A percentile compares a stretch with the other conserved stretches of the same genome.
Conservation (phyloP, 2,113 vertebrate species). For the Aleadryas rufinucha region DNA sequence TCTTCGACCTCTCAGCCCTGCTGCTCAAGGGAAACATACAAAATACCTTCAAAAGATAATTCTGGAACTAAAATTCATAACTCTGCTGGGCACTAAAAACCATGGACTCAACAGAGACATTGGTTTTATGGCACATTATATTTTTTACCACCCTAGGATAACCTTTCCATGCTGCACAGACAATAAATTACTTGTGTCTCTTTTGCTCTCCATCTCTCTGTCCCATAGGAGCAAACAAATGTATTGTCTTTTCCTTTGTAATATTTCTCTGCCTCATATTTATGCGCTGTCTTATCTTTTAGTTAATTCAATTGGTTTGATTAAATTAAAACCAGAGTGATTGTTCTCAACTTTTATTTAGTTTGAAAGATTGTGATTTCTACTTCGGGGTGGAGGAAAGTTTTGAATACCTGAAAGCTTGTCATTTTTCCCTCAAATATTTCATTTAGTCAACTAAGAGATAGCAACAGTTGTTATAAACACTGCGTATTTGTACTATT, state of each 20-base stretch:
- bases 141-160: constrained; percentile 48
- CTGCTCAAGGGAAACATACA: constrained; percentile 50
- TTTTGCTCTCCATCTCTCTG: neutral
- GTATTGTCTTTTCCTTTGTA: neutral
- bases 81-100: constrained; percentile 50
- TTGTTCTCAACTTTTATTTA: neutral
- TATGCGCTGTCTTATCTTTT: constrained; percentile 2
- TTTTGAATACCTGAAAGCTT: neutral
- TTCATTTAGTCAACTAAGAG: neutral
- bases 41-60: constrained; percentile 56
- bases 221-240: constrained; percentile 34
- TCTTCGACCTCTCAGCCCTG: constrained; percentile 1
- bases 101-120: constrained; percentile 48
- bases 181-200: constrained; percentile 33
- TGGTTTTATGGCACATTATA: constrained; percentile 52
- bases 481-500: neutral
- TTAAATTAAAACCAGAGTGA: neutral
- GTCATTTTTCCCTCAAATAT: neutral
- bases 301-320: neutral
- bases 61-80: constrained; percentile 54
- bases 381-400: neutral
- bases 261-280: neutral
- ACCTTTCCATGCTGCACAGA: constrained; percentile 29
- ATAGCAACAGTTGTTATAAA: neutral
- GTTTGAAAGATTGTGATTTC: neutral